Percentiles rank a stretch among this genome's conserved stretches.
Conservation (phyloP, 2,797 vertebrate genomes). For the Bovichtus variegatus region DNA sequence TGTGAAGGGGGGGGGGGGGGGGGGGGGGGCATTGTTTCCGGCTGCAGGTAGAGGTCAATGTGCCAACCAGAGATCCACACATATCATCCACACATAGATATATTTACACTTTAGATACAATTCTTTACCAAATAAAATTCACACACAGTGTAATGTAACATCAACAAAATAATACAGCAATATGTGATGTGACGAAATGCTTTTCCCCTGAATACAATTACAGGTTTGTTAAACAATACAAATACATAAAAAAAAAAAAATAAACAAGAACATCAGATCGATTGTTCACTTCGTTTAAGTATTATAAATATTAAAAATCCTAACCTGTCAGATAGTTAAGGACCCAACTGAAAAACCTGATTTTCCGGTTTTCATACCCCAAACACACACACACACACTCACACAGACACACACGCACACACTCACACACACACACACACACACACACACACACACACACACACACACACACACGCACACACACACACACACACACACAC, state of each 20-base stretch:
- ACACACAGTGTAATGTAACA: too few species aligned
- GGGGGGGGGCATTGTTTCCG: slow-evolving; percentile 36
- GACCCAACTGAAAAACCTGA: slow-evolving; percentile 11
- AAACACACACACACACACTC: too few species aligned
- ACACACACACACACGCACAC: not conserved
- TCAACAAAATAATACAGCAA: not conserved
- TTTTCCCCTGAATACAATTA: not conserved
- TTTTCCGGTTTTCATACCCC: slow-evolving; percentile 14
- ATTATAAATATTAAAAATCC: not conserved
- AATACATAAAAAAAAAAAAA: too few species aligned
- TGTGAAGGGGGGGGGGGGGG: not conserved
- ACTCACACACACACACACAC: not conserved
- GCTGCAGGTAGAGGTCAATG: slow-evolving; percentile 60
- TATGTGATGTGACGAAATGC: not conserved
- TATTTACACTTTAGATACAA: not conserved
- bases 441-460: not conserved
- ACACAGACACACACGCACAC: not conserved
- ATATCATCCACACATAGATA: too few species aligned
- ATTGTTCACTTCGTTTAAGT: not conserved
- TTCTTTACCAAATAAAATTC: too few species aligned
- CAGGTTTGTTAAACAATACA: too few species aligned
- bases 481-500: too few species aligned
- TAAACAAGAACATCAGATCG: not conserved
- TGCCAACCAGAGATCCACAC: not conserved
- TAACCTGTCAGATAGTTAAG: not conserved